Percentiles rank a stretch among this genome's conserved stretches.
These are phyloP conservation scores for Eublepharis macularius DNA, from an alignment of 2,113 vertebrate species.

Conservation along the genomic window DNA sequence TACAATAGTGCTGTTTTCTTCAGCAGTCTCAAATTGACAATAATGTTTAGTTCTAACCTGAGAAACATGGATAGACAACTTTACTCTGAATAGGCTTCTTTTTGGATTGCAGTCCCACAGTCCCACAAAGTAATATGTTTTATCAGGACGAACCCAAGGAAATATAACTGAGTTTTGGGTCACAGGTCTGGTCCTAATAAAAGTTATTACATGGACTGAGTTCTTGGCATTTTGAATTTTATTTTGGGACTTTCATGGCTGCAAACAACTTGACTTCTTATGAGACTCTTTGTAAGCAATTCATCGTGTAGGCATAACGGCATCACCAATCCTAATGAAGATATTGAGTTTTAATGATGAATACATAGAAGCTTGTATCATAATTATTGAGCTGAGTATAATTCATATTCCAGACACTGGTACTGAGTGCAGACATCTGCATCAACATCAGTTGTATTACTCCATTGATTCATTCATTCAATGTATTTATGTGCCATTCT, in stretches of 20 bases:
- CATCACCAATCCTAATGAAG: background rate
- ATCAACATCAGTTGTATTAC: background rate
- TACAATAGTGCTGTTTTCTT: background rate
- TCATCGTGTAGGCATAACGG: background rate
- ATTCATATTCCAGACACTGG: background rate
- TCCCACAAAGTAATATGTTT: too few species aligned
- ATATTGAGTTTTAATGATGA: background rate
- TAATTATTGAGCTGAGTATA: background rate
- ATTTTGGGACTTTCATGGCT: too few species aligned
- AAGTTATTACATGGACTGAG: too few species aligned
- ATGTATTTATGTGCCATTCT: too few species aligned
- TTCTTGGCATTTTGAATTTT: too few species aligned
- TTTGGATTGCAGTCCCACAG: background rate
- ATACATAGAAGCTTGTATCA: background rate
- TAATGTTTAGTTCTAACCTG: background rate
- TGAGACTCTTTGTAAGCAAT: background rate
- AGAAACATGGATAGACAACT: background rate
- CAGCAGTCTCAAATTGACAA: background rate
- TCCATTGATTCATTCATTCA: too few species aligned
- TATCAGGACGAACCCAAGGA: too few species aligned
- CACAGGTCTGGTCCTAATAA: too few species aligned
- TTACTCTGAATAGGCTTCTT: rapidly evolving
- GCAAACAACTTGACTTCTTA: background rate
- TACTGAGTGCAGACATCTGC: background rate
- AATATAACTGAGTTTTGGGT: too few species aligned